A percentile compares a stretch with the other conserved stretches of the same genome.
These are phyloP conservation scores for Amia ocellicauda DNA, from an alignment of 2,113 vertebrate species.

Conservation along the genomic window DNA sequence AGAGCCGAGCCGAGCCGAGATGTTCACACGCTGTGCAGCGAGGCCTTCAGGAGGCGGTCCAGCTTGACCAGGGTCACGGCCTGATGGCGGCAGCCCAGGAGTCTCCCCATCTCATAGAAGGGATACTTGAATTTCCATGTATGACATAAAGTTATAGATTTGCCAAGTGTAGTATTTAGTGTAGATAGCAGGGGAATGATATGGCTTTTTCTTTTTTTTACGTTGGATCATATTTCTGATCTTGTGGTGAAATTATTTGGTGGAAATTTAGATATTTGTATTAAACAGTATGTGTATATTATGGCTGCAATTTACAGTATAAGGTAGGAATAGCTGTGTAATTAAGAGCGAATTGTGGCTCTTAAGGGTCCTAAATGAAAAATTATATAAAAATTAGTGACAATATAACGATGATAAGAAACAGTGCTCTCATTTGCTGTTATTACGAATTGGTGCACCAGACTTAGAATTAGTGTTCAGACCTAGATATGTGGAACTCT, in stretches of 20 bases:
- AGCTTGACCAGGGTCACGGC: neutral
- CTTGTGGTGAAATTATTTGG: neutral
- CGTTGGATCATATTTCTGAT: constrained; percentile 30
- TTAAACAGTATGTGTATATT: constrained; percentile 3
- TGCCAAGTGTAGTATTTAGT: constrained; percentile 21
- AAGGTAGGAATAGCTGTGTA: neutral
- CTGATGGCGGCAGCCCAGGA: constrained; percentile 19
- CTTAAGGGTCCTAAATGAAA: neutral
- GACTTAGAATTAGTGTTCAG: too few species aligned
- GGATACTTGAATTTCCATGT: neutral
- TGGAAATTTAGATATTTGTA: neutral
- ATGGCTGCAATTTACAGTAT: too few species aligned
- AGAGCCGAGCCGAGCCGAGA: constrained; percentile 25
- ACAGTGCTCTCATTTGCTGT: too few species aligned
- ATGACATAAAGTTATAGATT: too few species aligned
- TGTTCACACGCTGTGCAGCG: constrained; percentile 21
- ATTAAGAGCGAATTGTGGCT: neutral
- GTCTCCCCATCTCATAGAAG: neutral
- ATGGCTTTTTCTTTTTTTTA: constrained; percentile 6
- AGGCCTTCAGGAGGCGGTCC: constrained; percentile 28
- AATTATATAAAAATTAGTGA: too few species aligned
- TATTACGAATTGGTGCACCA: too few species aligned
- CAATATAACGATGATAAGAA: too few species aligned
- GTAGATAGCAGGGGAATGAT: constrained; percentile 27
- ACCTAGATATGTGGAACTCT: too few species aligned